A percentile compares a stretch with the other conserved stretches of the same genome.
Conservation (phyloP, 35 echinoderm and acorn worm genomes). For the Lytechinus variegatus region DNA sequence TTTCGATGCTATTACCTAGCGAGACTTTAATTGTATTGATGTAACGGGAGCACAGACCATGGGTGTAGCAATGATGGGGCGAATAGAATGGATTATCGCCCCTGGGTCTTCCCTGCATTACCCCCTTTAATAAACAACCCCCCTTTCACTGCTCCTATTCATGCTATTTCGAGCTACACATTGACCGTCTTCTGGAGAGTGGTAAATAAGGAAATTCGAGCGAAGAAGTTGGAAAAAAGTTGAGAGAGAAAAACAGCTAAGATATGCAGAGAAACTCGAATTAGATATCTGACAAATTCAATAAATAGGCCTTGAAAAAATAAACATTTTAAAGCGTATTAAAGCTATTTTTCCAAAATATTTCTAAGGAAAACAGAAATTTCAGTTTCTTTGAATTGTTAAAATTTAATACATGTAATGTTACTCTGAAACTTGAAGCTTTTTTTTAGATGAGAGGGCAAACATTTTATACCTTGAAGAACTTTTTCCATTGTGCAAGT, state of each 20-base stretch:
- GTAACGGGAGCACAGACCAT: too few species aligned
- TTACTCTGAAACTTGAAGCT: not conserved
- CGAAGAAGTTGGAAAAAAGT: not conserved
- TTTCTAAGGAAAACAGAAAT: too few species aligned
- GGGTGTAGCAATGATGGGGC: not conserved
- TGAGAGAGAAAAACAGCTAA: not conserved
- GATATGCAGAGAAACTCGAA: too few species aligned
- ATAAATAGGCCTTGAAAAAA: not conserved
- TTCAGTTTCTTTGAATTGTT: too few species aligned
- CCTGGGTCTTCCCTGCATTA: conserved; percentile 22
- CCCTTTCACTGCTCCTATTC: not conserved
- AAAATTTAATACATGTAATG: not conserved
- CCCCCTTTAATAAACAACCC: conserved; percentile 8
- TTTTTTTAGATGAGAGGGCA: not conserved
- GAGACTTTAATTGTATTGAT: conserved; percentile 20
- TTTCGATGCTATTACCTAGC: not conserved
- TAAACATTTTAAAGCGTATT: too few species aligned
- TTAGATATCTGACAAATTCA: too few species aligned
- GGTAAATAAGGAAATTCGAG: not conserved
- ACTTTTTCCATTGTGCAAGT: not conserved
- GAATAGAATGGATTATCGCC: conserved; percentile 9
- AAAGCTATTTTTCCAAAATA: too few species aligned
- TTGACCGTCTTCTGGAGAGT: not conserved
- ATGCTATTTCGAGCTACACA: not conserved
- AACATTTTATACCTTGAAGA: not conserved